phyloP scores from a whole-genome alignment of 2,113 vertebrate species.

The Etia nguti region DNA sequence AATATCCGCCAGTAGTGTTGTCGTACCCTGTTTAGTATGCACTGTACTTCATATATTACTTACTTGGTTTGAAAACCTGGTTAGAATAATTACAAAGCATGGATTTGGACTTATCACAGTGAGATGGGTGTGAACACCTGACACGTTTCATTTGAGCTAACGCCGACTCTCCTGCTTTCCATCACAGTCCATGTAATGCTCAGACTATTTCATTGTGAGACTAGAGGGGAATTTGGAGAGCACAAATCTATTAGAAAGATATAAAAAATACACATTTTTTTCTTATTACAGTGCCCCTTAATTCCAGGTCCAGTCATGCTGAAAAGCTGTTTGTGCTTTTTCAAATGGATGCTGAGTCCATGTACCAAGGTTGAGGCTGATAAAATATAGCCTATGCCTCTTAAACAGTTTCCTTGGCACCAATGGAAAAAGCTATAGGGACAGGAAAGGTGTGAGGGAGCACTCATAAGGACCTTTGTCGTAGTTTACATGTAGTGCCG shows the following conservation, averaged over 20 bases:
- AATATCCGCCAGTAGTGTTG: not conserved
- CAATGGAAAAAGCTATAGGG: not conserved
- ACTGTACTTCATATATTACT: not conserved
- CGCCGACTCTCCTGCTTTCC: not conserved
- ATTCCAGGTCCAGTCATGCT: not conserved
- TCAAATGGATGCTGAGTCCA: not conserved
- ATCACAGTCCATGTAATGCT: fast-evolving
- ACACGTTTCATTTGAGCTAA: not conserved
- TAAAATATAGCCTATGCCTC: not conserved
- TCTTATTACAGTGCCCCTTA: fast-evolving
- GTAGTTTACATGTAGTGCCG: not conserved
- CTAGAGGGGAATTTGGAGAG: not conserved
- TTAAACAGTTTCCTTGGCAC: not conserved
- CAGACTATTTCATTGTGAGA: not conserved
- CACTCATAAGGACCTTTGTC: not conserved
- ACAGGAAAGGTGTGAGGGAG: not conserved
- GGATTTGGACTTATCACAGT: not conserved
- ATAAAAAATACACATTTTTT: not conserved
- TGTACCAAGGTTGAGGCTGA: not conserved
- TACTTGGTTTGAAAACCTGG: too few relatives aligned
- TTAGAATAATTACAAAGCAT: not conserved
- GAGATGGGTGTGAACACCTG: not conserved
- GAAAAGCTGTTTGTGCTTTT: not conserved
- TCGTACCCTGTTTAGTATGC: not conserved
- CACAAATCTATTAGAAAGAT: not conserved